Base-by-base conservation (phyloP, 1,140 invertebrate species). In the Euglossa dilemma region DNA sequence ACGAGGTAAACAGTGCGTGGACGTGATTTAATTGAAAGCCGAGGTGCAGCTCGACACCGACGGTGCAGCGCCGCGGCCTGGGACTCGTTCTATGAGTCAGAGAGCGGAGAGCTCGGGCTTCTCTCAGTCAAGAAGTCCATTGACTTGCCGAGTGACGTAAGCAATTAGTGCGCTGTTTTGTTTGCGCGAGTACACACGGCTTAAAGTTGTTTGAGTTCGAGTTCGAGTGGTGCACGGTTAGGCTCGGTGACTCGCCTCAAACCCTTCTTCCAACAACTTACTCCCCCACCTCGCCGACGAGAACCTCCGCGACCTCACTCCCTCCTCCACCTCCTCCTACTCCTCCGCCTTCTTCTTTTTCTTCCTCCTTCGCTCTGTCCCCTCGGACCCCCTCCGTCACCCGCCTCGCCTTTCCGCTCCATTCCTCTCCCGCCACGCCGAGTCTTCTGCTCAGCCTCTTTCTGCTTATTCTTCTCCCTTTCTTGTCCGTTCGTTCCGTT, bases 161-260 rank as follows among this genome's bases (percentile, higher is more conserved):
- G 93, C 92, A 93, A 93, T 93, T 93, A 93, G 93, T 91, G 91
- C 89, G 91, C 91, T 92, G 92, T 93, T 93, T 93, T 93, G 92
- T 93, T 93, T 93, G 92, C 91, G 90, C 91, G 89, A 87, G 91
- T 91, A 89, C 91, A 90, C 88, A 90, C 85, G 85, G 88, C 86
- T 92, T 91, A 89, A 92, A 91, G 91, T 91, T 92, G 91, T 92
- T 92, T 91, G 91, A 91, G 88, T 90, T 90, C 76, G 88, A 89
- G 89, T 91, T 91, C 87, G 90, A 91, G 90, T 90, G 88, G 84
- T 85, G 87, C 88, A 88, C 84, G 81, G 87, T 86, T 88, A 88
- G 85, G 87, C 87, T 89, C 87, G 78, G 87, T 86, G 87, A 89
- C 88, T 89, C 85, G 85, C 83, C 79, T 89, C 75, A 80, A 89